phyloP scores from a whole-genome alignment of 2,797 vertebrate genomes.

The Sarcophilus harrisii region DNA sequence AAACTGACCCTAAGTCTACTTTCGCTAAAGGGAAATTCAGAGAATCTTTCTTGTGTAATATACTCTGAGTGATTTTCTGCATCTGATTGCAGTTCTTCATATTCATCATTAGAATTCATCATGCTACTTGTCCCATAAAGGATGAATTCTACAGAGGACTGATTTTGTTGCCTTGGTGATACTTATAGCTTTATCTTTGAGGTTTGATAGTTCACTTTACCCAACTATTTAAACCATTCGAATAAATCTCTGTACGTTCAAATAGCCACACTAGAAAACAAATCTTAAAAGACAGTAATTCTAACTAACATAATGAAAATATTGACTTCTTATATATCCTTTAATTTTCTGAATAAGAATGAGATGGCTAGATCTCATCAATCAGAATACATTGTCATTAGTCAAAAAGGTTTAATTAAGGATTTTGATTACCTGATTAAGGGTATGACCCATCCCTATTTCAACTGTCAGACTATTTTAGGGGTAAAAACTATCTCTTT shows the following conservation, averaged over 20 bases:
- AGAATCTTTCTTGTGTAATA: not conserved
- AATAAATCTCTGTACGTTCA: not conserved
- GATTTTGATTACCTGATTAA: conserved; percentile 15
- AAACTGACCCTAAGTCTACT: conserved; percentile 20
- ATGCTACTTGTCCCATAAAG: conserved; percentile 31
- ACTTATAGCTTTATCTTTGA: conserved; percentile 34
- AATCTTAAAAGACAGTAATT: not conserved
- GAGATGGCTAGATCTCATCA: conserved; percentile 10
- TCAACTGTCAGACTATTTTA: not conserved
- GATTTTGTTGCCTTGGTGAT: conserved; percentile 34
- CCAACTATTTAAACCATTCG: conserved; percentile 2
- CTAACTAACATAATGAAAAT: not conserved
- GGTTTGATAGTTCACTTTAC: conserved; percentile 10
- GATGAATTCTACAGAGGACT: conserved; percentile 25
- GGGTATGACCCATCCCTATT: not conserved
- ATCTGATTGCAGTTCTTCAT: conserved; percentile 16
- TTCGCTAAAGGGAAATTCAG: not conserved
- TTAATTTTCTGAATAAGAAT: not conserved
- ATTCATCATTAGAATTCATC: conserved; percentile 27
- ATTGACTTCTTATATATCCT: not conserved
- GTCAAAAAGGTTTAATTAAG: conserved; percentile 10
- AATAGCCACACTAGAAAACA: not conserved
- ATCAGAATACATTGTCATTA: not conserved
- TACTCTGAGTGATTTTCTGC: not conserved
- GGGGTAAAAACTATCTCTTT: not conserved